Base-by-base conservation (phyloP, 2,888 invertebrate species). In the Drosophila robusta region DNA sequence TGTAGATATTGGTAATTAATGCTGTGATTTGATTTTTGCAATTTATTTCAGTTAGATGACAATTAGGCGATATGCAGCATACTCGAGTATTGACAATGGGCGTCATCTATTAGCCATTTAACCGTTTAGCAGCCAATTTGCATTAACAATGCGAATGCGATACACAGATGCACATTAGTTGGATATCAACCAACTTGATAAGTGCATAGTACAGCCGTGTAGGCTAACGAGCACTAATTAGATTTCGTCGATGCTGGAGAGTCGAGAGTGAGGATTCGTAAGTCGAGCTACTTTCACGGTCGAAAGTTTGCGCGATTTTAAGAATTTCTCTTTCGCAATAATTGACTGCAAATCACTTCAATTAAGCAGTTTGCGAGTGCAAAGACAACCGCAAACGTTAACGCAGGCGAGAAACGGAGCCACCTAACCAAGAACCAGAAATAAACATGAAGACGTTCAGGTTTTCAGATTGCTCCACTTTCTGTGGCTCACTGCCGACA, bases 271-370 rank as follows among this genome's bases (percentile, higher is more conserved):
- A 39, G 36, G 47, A 24, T 32, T 41, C 11, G 12, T 55, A 14
- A 57, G 63, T 58, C 54, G 70, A 41, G 51, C 83, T 74, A 87
- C 89, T 88, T 88, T 82, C 83, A 83, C 89, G 68, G 63, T 69
- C 66, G 82, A 82, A 88, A 86, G 82, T 86, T 67, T 56, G 60
- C 60, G 70, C 60, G 50, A 51, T 38, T 49, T 73, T 55, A 65
- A 88, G 86, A 87, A 89, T 87, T 87, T 89, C 86, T 87, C 89
- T 87, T 87, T 88, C 83, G 74, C 75, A 70, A 75, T 87, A 89
- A 86, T 88, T 88, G 89, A 80, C 89, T 73, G 82, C 68, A 83
- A 87, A 84, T 86, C 87, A 71, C 70, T 70, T 86, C 76, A 86
- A 85, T 88, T 86, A 86, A 88, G 60, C 70, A 79, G 64, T 64